A percentile compares a stretch with the other conserved stretches of the same genome.
phyloP scores from a whole-genome alignment of 2,888 invertebrate genomes.

The Listrodromus nycthemerus region DNA sequence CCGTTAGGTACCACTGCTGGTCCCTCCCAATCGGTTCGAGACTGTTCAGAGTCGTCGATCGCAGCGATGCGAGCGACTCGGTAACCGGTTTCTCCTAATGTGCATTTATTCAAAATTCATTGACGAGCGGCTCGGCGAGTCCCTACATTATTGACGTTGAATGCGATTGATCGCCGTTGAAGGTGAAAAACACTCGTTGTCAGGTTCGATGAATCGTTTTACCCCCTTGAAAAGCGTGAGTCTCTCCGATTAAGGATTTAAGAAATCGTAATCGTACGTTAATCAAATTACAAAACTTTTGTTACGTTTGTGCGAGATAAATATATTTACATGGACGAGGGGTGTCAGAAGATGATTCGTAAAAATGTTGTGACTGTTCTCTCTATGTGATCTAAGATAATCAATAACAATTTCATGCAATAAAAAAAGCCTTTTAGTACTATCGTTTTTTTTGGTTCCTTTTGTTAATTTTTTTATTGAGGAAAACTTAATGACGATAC shows the following conservation, averaged over 20 bases:
- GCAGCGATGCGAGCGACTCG: not conserved
- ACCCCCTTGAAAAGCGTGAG: constrained; percentile 5
- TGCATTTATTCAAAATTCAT: constrained; percentile 41
- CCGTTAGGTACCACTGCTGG: constrained; percentile 14
- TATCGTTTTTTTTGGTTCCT: constrained; percentile 25
- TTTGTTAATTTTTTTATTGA: constrained; percentile 46
- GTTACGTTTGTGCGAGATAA: constrained; percentile 65
- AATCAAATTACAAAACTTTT: constrained; percentile 41
- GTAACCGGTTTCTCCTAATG: constrained; percentile 5
- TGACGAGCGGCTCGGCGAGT: not conserved
- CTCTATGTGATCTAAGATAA: constrained; percentile 68
- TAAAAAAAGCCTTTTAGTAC: not conserved
- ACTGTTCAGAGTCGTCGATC: not conserved
- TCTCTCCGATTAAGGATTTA: not conserved
- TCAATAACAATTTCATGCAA: constrained; percentile 41
- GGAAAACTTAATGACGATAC: constrained; percentile 43
- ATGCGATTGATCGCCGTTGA: constrained; percentile 14
- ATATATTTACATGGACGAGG: constrained; percentile 57
- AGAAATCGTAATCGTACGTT: not conserved
- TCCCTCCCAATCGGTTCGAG: not conserved
- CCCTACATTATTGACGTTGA: not conserved
- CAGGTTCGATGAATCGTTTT: not conserved
- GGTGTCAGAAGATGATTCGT: constrained; percentile 37
- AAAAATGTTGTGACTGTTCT: constrained; percentile 68
- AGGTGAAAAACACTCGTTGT: not conserved